Percentiles rank a stretch among this genome's conserved stretches.
These are phyloP conservation scores for Camptogramma bilineatum DNA, from an alignment of 2,888 invertebrate genomes.

Conservation along the genomic window DNA sequence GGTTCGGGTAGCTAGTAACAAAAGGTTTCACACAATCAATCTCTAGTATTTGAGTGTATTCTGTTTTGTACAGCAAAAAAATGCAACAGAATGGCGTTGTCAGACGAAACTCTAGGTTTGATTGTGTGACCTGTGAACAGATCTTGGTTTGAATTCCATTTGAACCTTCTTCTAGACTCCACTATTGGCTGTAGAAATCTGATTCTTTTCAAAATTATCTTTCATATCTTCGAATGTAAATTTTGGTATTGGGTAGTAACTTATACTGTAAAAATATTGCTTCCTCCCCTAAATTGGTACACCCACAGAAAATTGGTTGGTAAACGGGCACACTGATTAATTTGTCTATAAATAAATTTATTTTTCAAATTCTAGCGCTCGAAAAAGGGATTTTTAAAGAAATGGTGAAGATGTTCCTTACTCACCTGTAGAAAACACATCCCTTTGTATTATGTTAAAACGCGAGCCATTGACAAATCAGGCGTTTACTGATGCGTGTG, in stretches of 20 bases:
- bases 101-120: conserved; percentile 1
- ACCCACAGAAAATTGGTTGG: conserved; percentile 5
- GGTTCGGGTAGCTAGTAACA: conserved; percentile 11
- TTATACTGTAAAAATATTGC: conserved; percentile 7
- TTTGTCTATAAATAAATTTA: conserved; percentile 43
- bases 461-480: conserved; percentile 62
- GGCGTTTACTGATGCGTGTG: conserved; percentile 15
- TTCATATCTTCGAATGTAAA: not conserved
- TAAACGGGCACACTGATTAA: conserved; percentile 20
- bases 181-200: conserved; percentile 22
- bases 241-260: conserved; percentile 15
- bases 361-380: conserved; percentile 82
- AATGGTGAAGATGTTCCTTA: conserved; percentile 76
- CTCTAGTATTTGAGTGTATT: not conserved
- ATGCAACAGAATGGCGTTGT: not conserved
- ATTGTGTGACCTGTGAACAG: conserved; percentile 16
- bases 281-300: not conserved
- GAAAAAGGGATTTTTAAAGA: conserved; percentile 78
- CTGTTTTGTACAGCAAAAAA: conserved; percentile 3
- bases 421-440: conserved; percentile 69
- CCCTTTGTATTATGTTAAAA: conserved; percentile 61
- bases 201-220: conserved; percentile 27
- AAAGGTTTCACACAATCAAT: conserved; percentile 5
- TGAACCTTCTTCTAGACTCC: not conserved
- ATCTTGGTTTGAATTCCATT: conserved; percentile 11